A percentile compares a stretch with the other conserved stretches of the same genome.
Conservation (phyloP, 2,888 invertebrate species). For the Emmelina monodactyla region DNA sequence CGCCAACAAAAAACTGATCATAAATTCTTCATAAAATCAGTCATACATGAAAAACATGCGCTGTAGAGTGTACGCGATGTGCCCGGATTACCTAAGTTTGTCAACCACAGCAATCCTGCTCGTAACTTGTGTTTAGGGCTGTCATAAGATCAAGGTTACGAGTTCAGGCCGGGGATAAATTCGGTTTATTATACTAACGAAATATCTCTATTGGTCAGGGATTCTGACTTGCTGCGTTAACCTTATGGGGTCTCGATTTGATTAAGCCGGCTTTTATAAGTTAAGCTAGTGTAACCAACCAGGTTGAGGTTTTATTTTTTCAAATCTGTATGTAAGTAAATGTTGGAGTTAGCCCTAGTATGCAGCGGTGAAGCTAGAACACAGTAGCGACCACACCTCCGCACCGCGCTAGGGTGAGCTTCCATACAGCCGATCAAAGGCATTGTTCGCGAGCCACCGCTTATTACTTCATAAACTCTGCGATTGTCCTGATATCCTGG, state of each 20-base stretch:
- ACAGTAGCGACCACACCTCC: slow-evolving; percentile 20
- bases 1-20: slow-evolving; percentile 50
- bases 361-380: no score
- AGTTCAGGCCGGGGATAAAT: no score
- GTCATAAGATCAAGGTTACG: no score
- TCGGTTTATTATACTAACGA: no score
- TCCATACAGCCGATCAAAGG: slow-evolving; percentile 10
- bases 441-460: slow-evolving; percentile 13
- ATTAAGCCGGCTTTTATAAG: no score
- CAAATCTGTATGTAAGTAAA: no score
- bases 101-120: slow-evolving; percentile 12
- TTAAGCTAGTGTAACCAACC: no score
- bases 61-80: slow-evolving; percentile 11
- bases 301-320: no score
- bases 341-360: no score
- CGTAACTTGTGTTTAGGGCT: neutral
- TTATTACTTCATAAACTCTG: slow-evolving; percentile 2
- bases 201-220: no score
- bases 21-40: slow-evolving; percentile 16
- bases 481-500: slow-evolving; percentile 3
- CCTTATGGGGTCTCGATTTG: no score
- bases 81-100: slow-evolving; percentile 24
- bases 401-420: slow-evolving; percentile 7
- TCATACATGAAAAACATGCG: neutral
- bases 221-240: no score